A percentile compares a stretch with the other conserved stretches of the same genome.
These are phyloP conservation scores for Cheilosia soror DNA, from an alignment of 2,888 invertebrate genomes.

Conservation along the genomic window DNA sequence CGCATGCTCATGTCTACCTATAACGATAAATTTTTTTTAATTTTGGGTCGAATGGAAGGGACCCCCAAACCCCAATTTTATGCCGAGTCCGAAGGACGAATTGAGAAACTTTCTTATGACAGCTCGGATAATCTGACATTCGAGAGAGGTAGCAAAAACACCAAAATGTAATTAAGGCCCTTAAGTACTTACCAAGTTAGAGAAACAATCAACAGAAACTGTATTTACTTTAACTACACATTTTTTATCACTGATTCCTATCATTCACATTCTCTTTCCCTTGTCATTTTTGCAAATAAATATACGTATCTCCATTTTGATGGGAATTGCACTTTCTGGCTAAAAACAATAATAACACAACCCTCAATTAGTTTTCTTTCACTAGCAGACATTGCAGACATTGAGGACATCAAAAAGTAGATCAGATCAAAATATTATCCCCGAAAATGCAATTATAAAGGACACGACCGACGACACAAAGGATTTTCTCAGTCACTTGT, in stretches of 20 bases:
- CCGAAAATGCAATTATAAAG: slow-evolving; percentile 67
- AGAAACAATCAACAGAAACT: no score
- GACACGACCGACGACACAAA: slow-evolving; percentile 39
- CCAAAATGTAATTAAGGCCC: not conserved
- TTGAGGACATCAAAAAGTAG: slow-evolving; percentile 61
- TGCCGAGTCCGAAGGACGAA: no score
- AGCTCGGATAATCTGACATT: no score
- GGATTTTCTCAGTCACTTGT: slow-evolving; percentile 34
- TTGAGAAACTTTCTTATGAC: no score
- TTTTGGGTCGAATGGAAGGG: no score
- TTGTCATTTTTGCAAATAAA: slow-evolving; percentile 42
- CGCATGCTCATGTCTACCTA: no score
- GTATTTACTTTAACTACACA: no score
- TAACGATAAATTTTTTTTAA: no score
- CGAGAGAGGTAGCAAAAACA: not conserved
- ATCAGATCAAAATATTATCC: slow-evolving; percentile 74
- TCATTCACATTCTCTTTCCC: not conserved
- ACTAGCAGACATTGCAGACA: slow-evolving; percentile 40
- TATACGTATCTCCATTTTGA: not conserved
- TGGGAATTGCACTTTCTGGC: slow-evolving; percentile 15
- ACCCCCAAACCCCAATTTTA: no score
- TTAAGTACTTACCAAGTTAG: no score
- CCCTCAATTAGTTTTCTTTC: slow-evolving; percentile 15
- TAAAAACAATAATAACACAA: slow-evolving; percentile 61
- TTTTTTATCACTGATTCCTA: slow-evolving; percentile 15